Percentiles rank a stretch among this genome's conserved stretches.
phyloP scores from a whole-genome alignment of 2,888 invertebrate genomes.

The Caenorhabditis sinica region DNA sequence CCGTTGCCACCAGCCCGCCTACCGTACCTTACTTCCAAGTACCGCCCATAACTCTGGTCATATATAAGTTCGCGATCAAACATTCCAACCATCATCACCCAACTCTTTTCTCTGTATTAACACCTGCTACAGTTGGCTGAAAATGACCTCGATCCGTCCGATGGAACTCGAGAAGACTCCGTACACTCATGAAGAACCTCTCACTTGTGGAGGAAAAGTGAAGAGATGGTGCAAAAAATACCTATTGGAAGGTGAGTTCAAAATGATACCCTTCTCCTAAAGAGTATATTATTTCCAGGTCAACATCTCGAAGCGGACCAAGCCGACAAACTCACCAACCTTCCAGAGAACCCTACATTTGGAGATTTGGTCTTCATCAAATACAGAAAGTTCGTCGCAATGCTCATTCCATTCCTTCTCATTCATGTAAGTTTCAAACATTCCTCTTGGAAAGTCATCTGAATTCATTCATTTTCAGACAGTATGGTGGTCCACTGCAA shows the following conservation, averaged over 20 bases:
- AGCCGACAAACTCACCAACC: slow-evolving; percentile 66
- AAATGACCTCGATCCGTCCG: slow-evolving; percentile 57
- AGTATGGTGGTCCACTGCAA: slow-evolving; percentile 82
- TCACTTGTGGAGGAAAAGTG: slow-evolving; percentile 66
- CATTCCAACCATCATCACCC: slow-evolving; percentile 16
- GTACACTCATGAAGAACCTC: slow-evolving; percentile 62
- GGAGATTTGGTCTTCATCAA: slow-evolving; percentile 75
- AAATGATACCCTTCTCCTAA: neutral
- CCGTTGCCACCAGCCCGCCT: slow-evolving; percentile 35
- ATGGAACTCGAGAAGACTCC: slow-evolving; percentile 65
- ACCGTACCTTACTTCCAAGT: slow-evolving; percentile 55
- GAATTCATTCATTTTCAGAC: slow-evolving; percentile 59
- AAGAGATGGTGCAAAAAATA: slow-evolving; percentile 73
- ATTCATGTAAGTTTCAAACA: slow-evolving; percentile 70
- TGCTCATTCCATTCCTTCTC: slow-evolving; percentile 75
- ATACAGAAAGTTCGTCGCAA: slow-evolving; percentile 76
- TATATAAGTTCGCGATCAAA: slow-evolving; percentile 38
- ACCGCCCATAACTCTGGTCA: slow-evolving; percentile 40
- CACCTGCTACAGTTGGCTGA: slow-evolving; percentile 24
- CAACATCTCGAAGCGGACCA: slow-evolving; percentile 76
- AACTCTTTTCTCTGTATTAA: slow-evolving; percentile 13
- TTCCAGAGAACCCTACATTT: slow-evolving; percentile 70
- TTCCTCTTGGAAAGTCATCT: neutral
- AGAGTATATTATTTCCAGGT: slow-evolving; percentile 55
- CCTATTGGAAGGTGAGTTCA: slow-evolving; percentile 68